Evolutionary conservation across 1,140 invertebrate genomes (phyloP), one percentile per base, ranked within the genome.

Genomic region (Sesamia nonagrioides): DNA sequence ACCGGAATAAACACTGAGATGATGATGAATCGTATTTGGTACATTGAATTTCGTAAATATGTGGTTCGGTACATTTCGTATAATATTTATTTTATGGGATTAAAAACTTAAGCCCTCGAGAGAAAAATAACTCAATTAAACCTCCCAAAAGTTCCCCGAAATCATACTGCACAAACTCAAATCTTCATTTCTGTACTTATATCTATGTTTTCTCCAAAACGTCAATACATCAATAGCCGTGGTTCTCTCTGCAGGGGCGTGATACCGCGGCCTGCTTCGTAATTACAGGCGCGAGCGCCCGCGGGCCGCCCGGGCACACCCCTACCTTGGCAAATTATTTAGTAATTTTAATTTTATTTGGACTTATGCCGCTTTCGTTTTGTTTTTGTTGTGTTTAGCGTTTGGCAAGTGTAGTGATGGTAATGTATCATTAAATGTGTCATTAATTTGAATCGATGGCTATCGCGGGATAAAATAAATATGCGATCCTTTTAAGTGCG

Each of bases 271-370:
- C 73, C 84, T 84, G 83, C 80, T 75, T 54, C 84, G 84, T 92
- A 94, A 92, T 94, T 94, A 94, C 91, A 94, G 91, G 82, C 86
- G 78, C 77, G 84, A 60, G 80, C 66, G 82, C 82, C 88, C 89
- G 84, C 87, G 87, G 89, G 88, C 89, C 90, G 86, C 61, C 18
- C 86, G 81, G 82, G 79, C 81, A 86, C 87, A 63, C 83, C 82
- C 84, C 85, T 83, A 83, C 80, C 77, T 80, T 17, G 63, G 87
- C 86, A 89, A 87, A 94, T 92, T 92, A 93, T 92, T 94, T 92
- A 91, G 87, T 91, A 88, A 92, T 90, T 90, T 91, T 91, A 89
- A 89, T 90, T 89, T 92, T 94, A 92, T 91, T 92, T 91, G 88
- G 79, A 90, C 86, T 90, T 92, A 88, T 82, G 68, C 76, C 40